Evolutionary conservation across 2,888 invertebrate species (phyloP), one percentile per base, ranked within the genome.

Genomic region (Eupithecia exiguata): DNA sequence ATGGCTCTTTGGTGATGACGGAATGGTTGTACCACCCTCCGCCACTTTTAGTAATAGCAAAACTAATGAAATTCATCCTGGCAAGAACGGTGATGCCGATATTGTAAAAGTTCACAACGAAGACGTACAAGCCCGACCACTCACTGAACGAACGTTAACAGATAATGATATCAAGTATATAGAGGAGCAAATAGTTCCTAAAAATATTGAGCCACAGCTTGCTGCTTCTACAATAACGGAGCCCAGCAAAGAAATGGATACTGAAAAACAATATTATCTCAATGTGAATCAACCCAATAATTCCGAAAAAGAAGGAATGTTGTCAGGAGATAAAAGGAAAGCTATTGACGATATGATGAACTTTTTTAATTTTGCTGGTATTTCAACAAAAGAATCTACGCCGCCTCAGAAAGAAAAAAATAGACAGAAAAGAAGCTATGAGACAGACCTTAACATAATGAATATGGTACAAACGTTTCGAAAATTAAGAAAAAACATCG

Each of bases 1-100:
- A 69, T 95, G 95, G 93, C 87, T 89, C 76, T 95, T 91, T 82
- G 91, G 90, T 46, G 91, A 91, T 73, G 85, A 91, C 75, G 92
- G 92, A 49, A 90, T 92, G 84, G 83, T 88, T 38, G 76, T 88
- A 77, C 76, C 65, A 35, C 58, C 65, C 36, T 68, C 65, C 30
- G 77, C 35, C 76, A 84, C 36, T n/a, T 36, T 58, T 38, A 71
- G 77, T 74, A 77, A 71, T 40, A 77, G 69, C 30, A 75, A 77
- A 74, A 68, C 46, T 43, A 85, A 84, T 76, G 78, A 86, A 69
- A 83, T 75, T 4, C 69, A 74, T 69, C 46, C 74, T 14, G 67
- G 40, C 21, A 65, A 70, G 38, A 75, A 73, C 38, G 74, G 67
- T 66, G 66, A 69, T 40, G 66, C 74, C 78, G 92, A 92, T 74